Conservation (phyloP, 23 tunicate species). For the Aplidium turbinatum region DNA sequence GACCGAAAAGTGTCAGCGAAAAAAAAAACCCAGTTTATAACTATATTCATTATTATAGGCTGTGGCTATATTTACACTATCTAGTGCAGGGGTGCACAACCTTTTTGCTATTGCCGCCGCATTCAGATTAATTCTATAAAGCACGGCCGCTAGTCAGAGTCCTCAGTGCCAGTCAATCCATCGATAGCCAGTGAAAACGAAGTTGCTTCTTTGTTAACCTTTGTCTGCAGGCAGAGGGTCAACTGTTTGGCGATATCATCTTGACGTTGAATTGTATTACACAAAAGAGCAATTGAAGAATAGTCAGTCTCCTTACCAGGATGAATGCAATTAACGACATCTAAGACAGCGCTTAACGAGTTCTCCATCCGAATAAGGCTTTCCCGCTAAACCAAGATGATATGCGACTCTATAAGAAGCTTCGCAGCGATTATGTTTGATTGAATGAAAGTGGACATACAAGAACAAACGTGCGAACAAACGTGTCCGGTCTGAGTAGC, state of each 20-base stretch:
- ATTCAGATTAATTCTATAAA: too few species aligned
- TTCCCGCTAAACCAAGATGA: conserved; percentile 57
- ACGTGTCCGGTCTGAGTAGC: too few species aligned
- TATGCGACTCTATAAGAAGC: conserved; percentile 45
- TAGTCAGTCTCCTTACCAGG: conserved; percentile 42
- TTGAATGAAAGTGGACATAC: too few species aligned
- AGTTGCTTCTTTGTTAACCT: conserved; percentile 33
- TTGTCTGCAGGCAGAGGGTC: conserved; percentile 22
- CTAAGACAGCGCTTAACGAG: conserved; percentile 36
- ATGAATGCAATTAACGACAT: conserved; percentile 42
- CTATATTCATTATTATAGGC: too few species aligned
- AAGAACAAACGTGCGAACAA: too few species aligned
- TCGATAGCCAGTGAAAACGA: conserved; percentile 35
- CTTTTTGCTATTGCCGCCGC: too few species aligned
- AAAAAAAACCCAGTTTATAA: too few species aligned
- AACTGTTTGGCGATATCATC: conserved; percentile 36
- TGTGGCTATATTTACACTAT: too few species aligned
- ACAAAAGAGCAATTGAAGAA: conserved; percentile 24
- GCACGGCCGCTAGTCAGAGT: too few species aligned
- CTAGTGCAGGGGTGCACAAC: too few species aligned
- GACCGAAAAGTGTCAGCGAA: too few species aligned
- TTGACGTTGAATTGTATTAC: conserved; percentile 39
- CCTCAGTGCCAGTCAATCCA: conserved; percentile 32
- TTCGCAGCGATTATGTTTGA: conserved; percentile 40
- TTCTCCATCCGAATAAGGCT: too few species aligned